Evolutionary conservation across 1,140 invertebrate genomes (phyloP), one percentile per base, ranked within the genome.

Genomic region (Melipona quadrifasciata): DNA sequence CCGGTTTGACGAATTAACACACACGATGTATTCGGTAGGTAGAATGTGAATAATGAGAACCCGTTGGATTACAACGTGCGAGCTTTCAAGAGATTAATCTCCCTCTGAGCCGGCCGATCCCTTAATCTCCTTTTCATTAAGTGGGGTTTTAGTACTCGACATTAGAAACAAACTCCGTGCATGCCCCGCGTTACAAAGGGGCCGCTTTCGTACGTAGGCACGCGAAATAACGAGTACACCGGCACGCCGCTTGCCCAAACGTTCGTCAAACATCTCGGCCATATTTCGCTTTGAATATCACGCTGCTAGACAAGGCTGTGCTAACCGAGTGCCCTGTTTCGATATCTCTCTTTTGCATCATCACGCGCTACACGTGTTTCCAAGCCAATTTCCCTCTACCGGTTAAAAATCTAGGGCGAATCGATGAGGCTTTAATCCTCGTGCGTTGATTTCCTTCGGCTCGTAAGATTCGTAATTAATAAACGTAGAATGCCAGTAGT

Each of bases 21-120:
- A 57, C 55, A 58, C 10, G 51, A 34, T 68, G 10, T 47, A 70
- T 78, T 83, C 34, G 75, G 39, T 34, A 76, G 72, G 68, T 80
- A 77, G 76, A 88, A 88, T 73, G 55, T 81, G 76, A 79, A 81
- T 76, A 85, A 88, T 82, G 84, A 88, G 87, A 87, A 82, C 77
- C 79, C 86, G 87, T 88, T 85, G 82, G 47, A 75, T 88, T 80
- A 81, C 87, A 88, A 81, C 67, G 87, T 65, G 68, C 71, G 64
- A 82, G 74, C 79, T 82, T 88, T 79, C 64, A 85, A 85, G 78
- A 85, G 78, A 89, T 88, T 89, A 88, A 88, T 87, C 86, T 76
- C 64, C 67, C 64, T 71, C 87, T 68, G 87, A 86, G 71, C 86
- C 83, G 74, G 70, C 27, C 76, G 87, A 89, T 89, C 83, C 86